Base-by-base conservation (phyloP, 2,113 vertebrate species). In the Lycocorax pyrrhopterus region DNA sequence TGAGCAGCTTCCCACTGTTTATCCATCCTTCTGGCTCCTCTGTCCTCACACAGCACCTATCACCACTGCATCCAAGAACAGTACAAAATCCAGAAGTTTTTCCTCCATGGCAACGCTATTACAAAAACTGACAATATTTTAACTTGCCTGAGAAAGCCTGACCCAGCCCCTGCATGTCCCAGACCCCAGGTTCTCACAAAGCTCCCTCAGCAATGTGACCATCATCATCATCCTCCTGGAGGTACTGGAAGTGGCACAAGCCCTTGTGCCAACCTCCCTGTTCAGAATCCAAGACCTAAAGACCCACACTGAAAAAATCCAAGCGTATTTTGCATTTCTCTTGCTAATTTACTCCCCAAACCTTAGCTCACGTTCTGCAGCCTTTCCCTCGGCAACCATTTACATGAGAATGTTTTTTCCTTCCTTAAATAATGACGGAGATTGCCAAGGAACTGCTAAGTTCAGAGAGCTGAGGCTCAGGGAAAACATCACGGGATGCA, bases 71-170 rank as follows among this genome's bases (percentile, higher is more conserved):
- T 89, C 93, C 94, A 91, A 69, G 33, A 82, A 21, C 69, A 2
- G 27, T 64, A 95, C 89, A 93, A 89, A 91, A 68, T n/a, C 93
- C 94, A 94, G 94, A 49, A 78, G 84, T 79, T 93, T 8, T 58
- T 82, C 74, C 94, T 93, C 85, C 85, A 64, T 10, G 49, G 78
- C 78, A 89, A 89, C 69, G 0, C 62, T 15, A 1, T 2, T 62
- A 75, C 69, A 60, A 84, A 49, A 91, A 47, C 80, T 41, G 52
- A n/a, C 27, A 59, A 26, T 5, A 13, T 75, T 68, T 68, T 4
- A n/a, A 47, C 39, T 37, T 25, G 68, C 47, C 52, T 52, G 69
- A 22, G 47, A 84, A 32, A 86, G 23, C 30, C 33, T 4, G 3
- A 5, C 39, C 82, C 7, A 4, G 74, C 15, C 35, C 67, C 51